Conservation (phyloP, 2,113 vertebrate species). For the Oreochromis aureus region DNA sequence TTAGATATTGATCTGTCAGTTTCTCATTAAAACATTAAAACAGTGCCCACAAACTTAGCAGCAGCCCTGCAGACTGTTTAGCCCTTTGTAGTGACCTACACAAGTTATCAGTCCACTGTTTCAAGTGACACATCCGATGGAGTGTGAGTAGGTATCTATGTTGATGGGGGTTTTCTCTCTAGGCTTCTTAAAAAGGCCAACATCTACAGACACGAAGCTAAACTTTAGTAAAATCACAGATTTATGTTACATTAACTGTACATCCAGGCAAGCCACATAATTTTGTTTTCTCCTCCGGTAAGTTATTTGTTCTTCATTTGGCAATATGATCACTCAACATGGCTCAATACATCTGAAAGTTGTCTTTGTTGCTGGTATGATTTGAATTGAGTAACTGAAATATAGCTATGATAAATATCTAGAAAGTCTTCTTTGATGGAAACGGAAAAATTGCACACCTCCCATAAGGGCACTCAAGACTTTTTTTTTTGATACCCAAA, state of each 20-base stretch:
- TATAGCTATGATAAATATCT: conserved; percentile 5
- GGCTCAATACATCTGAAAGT: conserved; percentile 53
- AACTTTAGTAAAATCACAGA: conserved; percentile 40
- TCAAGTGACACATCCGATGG: conserved; percentile 9
- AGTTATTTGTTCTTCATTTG: conserved; percentile 68
- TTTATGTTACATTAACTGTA: conserved; percentile 40
- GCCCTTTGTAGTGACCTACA: conserved; percentile 58
- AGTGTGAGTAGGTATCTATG: conserved; percentile 26
- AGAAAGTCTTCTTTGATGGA: conserved; percentile 37
- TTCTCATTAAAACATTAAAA: conserved; percentile 18
- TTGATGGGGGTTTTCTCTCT: background rate
- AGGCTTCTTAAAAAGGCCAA: conserved; percentile 32
- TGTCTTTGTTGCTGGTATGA: conserved; percentile 61
- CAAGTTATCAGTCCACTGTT: conserved; percentile 21
- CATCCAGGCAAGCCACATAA: conserved; percentile 29
- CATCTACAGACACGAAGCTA: conserved; percentile 25
- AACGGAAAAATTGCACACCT: conserved; percentile 42
- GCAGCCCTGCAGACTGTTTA: conserved; percentile 60
- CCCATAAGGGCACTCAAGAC: conserved; percentile 36
- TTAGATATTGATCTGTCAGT: conserved; percentile 11
- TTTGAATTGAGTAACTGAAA: conserved; percentile 20
- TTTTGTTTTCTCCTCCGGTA: conserved; percentile 14
- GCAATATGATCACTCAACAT: conserved; percentile 54
- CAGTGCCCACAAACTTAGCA: conserved; percentile 35
- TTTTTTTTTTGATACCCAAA: background rate